Evolutionary conservation across 2,797 vertebrate genomes (phyloP), one percentile per base, ranked within the genome.

Genomic region (Sternotherus odoratus): DNA sequence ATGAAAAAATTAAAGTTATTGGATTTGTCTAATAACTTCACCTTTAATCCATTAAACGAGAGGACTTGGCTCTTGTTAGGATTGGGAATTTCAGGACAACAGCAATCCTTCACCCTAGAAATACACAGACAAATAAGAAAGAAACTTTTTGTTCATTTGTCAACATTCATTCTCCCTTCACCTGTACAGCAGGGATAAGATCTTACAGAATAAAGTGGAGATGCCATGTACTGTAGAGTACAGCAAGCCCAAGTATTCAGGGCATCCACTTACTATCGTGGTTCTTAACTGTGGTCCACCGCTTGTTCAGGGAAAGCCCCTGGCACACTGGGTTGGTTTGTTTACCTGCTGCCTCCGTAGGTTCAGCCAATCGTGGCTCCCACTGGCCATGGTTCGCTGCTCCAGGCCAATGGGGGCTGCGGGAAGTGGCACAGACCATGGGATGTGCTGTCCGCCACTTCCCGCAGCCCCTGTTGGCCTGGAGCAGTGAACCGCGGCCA

Each of bases 71-170:
- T 98, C 74, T 97, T 97, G 28, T 94, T 97, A 49, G 98, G 98
- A 86, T 96, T 97, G 30, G 98, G 98, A 89, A 98, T 97, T 80
- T 97, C 87, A 77, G 98, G 98, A 53, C 95, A 98, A 83, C 97
- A 98, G 2, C 81, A 96, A 10, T 98, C 97, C 51, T 97, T 97
- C 77, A 98, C 46, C 95, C 98, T 98, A 66, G 46, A 84, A 95
- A 85, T 78, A 48, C 16, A 91, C 0, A 72, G 30, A 4, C 87
- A 81, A 93, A 81, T 46, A 83, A 83, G 50, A 75, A 81, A 83
- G 50, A 75, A 66, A 51, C 1, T n/a, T 0, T 84, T 54, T 90
- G 5, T 80, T 81, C 28, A 78, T 36, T 78, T 80, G 92, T 21
- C 33, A 84, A 85, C 87, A 51, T 15, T 74, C 13, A 51, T 4